Evolutionary conservation across 1,140 invertebrate genomes (phyloP), one percentile per base, ranked within the genome.

Genomic region (Drosophila tani): DNA sequence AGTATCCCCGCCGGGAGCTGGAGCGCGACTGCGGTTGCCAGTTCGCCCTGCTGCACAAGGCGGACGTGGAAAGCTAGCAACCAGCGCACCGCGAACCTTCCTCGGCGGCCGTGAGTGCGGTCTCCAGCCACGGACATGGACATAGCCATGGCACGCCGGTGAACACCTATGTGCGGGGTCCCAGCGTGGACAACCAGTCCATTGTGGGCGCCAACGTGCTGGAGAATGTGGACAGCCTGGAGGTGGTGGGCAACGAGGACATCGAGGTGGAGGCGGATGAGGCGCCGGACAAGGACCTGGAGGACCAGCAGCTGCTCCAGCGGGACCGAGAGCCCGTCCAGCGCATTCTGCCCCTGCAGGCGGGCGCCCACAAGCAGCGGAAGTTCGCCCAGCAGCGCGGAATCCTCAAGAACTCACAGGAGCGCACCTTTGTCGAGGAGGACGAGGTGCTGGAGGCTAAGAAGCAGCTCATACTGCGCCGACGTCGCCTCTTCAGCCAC

Each of bases 1-100:
- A 96, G 93, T 96, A 96, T 93, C 95, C 96, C 75, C 95, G 96
- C 79, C 95, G 96, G 92, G 93, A 94, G 79, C 93, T 95, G 91
- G 96, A 96, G 90, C 95, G 96, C 88, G 96, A 97, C 93, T 97
- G 96, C 93, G 96, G 96, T 94, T 97, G 96, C 94, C 96, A 97
- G 93, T 97, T 97, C 93, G 96, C 96, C 88, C 94, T 97, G 91
- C 95, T 97, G 86, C 96, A 97, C 93, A 96, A 96, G 84, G 96
- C 95, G 77, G 96, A 96, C 85, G 95, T 95, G 91, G 95, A 95
- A 93, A 93, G 93, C 92, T 93, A 93, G 92, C 92, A 93, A 91
- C 90, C 84, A 91, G 91, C 79, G 78, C 82, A 87, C 60, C 81
- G 84, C 46, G 92, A 91, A 82, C 50, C 70, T 67, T 53, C 76